Evolutionary conservation across 2,113 vertebrate species (phyloP).

Genomic region (Cololabis saira): DNA sequence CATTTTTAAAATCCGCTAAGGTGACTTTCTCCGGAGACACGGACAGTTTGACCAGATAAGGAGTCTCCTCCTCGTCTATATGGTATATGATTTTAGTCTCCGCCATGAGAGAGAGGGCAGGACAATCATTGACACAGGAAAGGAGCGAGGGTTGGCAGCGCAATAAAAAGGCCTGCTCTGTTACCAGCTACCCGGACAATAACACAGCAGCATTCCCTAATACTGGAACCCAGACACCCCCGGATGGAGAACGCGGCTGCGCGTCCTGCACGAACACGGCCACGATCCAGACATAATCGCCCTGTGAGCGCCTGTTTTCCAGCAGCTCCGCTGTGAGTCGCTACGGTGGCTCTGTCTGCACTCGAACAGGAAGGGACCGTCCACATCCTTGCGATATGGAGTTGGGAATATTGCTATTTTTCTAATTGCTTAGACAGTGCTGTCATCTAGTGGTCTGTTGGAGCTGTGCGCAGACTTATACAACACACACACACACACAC

Average conservation of each 20-base stretch:
- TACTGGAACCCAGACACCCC: constrained; percentile 40
- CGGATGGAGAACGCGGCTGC: constrained; percentile 61
- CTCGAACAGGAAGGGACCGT: constrained; percentile 88
- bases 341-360: constrained; percentile 79
- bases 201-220: constrained; percentile 64
- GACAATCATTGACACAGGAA: constrained; percentile 82
- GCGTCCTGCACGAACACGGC: constrained; percentile 49
- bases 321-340: constrained; percentile 75
- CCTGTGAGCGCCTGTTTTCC: constrained; percentile 66
- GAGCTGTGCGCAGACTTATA: constrained; percentile 29
- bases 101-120: constrained; percentile 89
- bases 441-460: constrained; percentile 80
- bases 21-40: constrained; percentile 95
- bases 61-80: constrained; percentile 98
- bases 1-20: constrained; percentile 96
- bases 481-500: constrained; percentile 20
- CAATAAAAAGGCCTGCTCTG: constrained; percentile 69
- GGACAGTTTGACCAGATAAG: constrained; percentile 95
- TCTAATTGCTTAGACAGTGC: constrained; percentile 72
- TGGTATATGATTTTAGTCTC: constrained; percentile 99
- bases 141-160: constrained; percentile 75
- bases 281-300: constrained; percentile 76
- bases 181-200: constrained; percentile 66
- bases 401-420: constrained; percentile 72
- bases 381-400: constrained; percentile 79